Evolutionary conservation across 2,888 invertebrate genomes (phyloP).

Genomic region (Parnassius mnemosyne): DNA sequence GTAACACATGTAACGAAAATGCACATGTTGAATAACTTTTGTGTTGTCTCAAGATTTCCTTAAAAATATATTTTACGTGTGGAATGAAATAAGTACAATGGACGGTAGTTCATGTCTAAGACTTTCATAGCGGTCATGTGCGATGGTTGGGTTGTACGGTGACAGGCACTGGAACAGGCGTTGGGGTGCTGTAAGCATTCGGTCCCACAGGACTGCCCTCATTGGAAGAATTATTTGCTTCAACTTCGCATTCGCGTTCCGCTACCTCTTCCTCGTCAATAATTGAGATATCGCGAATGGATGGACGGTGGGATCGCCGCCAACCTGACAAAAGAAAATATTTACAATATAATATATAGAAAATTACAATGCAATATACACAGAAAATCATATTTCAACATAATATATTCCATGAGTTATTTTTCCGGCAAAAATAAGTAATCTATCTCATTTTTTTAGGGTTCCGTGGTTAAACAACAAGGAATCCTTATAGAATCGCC

Average conservation of each 20-base stretch:
- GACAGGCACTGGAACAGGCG: constrained; percentile 53
- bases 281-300: constrained; percentile 92
- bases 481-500: no score
- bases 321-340: constrained; percentile 76
- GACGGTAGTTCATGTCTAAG: constrained; percentile 17
- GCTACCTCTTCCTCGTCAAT: constrained; percentile 90
- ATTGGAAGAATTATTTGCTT: constrained; percentile 42
- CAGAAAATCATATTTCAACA: no score
- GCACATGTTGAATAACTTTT: background rate
- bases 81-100: constrained; percentile 25
- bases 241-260: constrained; percentile 72
- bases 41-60: background rate
- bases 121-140: constrained; percentile 40
- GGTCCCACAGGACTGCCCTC: constrained; percentile 38
- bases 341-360: background rate
- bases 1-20: background rate
- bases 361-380: no score
- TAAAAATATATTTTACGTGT: background rate
- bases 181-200: constrained; percentile 55
- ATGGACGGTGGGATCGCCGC: constrained; percentile 90
- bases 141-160: constrained; percentile 69
- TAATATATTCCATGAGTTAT: no score
- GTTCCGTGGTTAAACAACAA: no score
- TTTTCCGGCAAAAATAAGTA: no score
- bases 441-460: no score